Base-by-base conservation (phyloP, 2,888 invertebrate species). In the Corythucha ciliata region DNA sequence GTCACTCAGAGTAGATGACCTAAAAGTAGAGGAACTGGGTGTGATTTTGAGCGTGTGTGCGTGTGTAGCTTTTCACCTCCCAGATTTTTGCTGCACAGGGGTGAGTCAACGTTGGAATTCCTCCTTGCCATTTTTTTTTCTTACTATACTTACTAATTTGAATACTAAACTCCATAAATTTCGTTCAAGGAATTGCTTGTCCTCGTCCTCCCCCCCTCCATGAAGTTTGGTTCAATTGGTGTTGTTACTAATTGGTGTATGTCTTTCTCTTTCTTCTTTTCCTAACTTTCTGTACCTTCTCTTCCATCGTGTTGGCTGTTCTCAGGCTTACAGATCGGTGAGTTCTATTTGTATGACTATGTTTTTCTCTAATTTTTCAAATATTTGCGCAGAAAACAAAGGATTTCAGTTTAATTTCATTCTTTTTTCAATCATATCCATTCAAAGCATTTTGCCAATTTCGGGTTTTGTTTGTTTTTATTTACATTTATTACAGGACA, bases 241-340 rank as follows among this genome's bases (percentile, higher is more conserved):
- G 56, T 56, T 42, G 56, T 55, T 39, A 49, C 39, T 56, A 53
- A 50, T 48, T 56, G 53, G 53, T 62, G 56, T 58, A 52, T 60
- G 53, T 62, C 50, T 59, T 54, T 60, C 53, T 57, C 59, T 57
- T 55, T 59, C 58, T 56, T 57, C 53, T 58, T 53, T 54, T 44
- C 53, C 60, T 59, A 54, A 61, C 59, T 61, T 58, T 61, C 61
- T 62, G 48, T 58, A 52, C 59, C 61, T 62, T 55, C 59, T 58
- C 59, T 58, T 56, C 61, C 59, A 54, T 58, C 61, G 55, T 60
- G 61, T 62, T 62, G 62, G 61, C 62, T 63, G 62, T 61, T 60
- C 58, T 57, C 61, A 68, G 68, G 65, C 67, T 63, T 67, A 66
- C 64, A 65, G 66, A 66, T 66, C 65, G 68, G 67, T 68, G 67